These are phyloP conservation scores for Nymphalis urticae DNA, from an alignment of 2,888 invertebrate genomes.

Conservation along the genomic window DNA sequence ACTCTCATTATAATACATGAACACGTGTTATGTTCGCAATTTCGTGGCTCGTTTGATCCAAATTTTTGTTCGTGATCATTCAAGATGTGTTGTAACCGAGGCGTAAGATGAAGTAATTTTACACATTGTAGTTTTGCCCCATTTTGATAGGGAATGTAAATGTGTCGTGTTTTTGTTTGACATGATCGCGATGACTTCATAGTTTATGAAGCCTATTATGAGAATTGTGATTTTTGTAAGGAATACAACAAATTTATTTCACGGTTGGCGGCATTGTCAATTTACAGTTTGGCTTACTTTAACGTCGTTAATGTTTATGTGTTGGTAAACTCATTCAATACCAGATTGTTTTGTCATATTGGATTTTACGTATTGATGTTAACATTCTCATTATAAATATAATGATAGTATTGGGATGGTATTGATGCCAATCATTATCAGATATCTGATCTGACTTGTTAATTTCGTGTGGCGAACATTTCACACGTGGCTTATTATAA, in stretches of 20 bases:
- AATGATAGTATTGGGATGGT: too few species aligned
- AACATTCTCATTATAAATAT: too few species aligned
- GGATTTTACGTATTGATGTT: too few species aligned
- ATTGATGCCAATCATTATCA: too few species aligned
- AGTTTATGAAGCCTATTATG: background rate
- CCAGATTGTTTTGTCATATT: too few species aligned
- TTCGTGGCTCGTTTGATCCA: conserved; percentile 22
- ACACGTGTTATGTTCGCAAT: conserved; percentile 25
- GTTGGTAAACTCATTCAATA: too few species aligned
- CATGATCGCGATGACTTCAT: background rate
- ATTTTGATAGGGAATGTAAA: conserved; percentile 25
- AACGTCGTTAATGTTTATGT: too few species aligned
- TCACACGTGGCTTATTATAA: too few species aligned
- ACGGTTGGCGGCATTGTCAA: background rate
- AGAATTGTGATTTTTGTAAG: background rate
- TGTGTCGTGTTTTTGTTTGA: background rate
- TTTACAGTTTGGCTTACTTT: background rate
- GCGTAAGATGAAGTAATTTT: conserved; percentile 24
- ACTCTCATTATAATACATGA: conserved; percentile 25
- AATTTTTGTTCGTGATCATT: conserved; percentile 26
- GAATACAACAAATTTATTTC: background rate
- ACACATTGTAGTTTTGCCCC: conserved; percentile 14
- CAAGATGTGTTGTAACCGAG: conserved; percentile 9
- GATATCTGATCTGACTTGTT: too few species aligned
- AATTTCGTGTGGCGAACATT: too few species aligned